A percentile compares a stretch with the other conserved stretches of the same genome.
phyloP scores from a whole-genome alignment of 1,140 invertebrate genomes.

The Charaxes varanes region DNA sequence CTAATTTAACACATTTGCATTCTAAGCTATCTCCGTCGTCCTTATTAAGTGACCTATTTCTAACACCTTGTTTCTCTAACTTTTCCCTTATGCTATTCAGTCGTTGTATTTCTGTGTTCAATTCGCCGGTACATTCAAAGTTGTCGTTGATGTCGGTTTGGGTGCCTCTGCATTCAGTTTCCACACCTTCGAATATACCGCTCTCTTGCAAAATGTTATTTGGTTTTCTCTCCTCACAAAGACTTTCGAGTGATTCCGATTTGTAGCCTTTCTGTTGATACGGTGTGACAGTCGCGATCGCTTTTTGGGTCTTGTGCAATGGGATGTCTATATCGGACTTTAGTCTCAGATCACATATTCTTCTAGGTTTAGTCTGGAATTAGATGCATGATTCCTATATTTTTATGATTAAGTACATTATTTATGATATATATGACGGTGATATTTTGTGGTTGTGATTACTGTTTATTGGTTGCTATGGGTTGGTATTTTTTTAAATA shows the following conservation, averaged over 20 bases:
- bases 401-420: too few species aligned
- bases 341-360: conserved; percentile 55
- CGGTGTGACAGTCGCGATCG: conserved; percentile 69
- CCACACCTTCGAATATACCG: conserved; percentile 77
- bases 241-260: conserved; percentile 55
- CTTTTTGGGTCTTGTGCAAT: conserved; percentile 64
- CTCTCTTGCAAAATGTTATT: conserved; percentile 76
- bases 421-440: too few species aligned
- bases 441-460: too few species aligned
- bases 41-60: conserved; percentile 65
- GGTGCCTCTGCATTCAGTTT: conserved; percentile 68
- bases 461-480: too few species aligned
- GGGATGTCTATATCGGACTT: conserved; percentile 53
- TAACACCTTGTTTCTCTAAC: conserved; percentile 71
- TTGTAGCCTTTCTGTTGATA: conserved; percentile 68
- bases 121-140: conserved; percentile 62
- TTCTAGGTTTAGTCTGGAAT: conserved; percentile 59
- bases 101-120: conserved; percentile 75
- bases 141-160: conserved; percentile 73
- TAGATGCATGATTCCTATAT: neutral
- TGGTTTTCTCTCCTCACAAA: conserved; percentile 59
- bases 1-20: conserved; percentile 66
- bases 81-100: conserved; percentile 75
- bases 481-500: too few species aligned
- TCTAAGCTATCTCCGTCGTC: conserved; percentile 53